A percentile compares a stretch with the other conserved stretches of the same genome.
phyloP scores from a whole-genome alignment of 2,888 invertebrate species.

The Zele albiditarsus region DNA sequence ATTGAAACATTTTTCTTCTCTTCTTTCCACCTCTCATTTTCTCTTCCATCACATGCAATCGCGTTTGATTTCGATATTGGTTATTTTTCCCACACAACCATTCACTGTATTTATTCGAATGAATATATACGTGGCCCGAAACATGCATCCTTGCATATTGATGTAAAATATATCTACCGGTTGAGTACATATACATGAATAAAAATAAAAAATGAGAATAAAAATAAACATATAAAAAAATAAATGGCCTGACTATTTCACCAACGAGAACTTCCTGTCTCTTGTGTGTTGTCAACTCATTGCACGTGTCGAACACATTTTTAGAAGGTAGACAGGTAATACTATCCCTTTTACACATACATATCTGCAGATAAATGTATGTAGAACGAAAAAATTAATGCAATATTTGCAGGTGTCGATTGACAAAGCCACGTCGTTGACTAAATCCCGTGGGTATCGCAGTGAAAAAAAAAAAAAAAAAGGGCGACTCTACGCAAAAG shows the following conservation, averaged over 20 bases:
- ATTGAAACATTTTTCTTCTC: not conserved
- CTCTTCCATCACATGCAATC: not conserved
- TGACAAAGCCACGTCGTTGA: constrained; percentile 59
- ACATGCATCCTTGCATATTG: not conserved
- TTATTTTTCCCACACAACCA: not conserved
- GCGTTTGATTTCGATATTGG: constrained; percentile 3
- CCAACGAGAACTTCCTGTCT: not conserved
- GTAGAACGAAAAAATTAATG: constrained; percentile 56
- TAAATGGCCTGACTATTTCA: not conserved
- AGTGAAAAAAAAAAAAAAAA: constrained; percentile 47
- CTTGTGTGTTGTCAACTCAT: not conserved
- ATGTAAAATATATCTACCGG: not conserved
- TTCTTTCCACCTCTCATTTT: too few relatives aligned
- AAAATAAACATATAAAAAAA: not conserved
- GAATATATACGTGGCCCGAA: not conserved
- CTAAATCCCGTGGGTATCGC: constrained; percentile 53
- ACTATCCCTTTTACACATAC: too few relatives aligned
- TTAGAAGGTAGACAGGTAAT: constrained; percentile 3
- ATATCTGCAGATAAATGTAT: not conserved
- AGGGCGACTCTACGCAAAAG: constrained; percentile 46
- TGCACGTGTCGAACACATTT: not conserved
- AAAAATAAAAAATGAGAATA: not conserved
- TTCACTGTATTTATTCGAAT: constrained; percentile 7
- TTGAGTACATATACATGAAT: not conserved
- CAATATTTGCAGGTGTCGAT: constrained; percentile 54